Base-by-base conservation (phyloP, 1,140 invertebrate species). In the Lepidotrigona ventralis region DNA sequence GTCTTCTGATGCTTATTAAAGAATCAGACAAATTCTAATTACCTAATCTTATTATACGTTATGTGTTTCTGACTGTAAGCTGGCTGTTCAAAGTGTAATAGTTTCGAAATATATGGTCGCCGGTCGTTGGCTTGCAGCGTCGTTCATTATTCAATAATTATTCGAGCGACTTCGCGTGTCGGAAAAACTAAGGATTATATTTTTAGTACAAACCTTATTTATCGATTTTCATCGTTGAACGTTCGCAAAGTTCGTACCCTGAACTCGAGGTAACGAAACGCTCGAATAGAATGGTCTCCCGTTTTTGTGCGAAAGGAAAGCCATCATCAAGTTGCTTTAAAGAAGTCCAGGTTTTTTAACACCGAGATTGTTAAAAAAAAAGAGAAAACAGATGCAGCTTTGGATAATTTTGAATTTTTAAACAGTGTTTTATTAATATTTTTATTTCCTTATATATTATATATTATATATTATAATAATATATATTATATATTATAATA, bases 81-180 rank as follows among this genome's bases (percentile, higher is more conserved):
- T 29, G 12, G 17, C 26, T 54, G 19, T 29, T 29, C 51, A 21
- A 53, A 29, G 26, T 21, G 26, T 54, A 73, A 54, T 21, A 54
- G 26, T 29, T 73, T 73, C 51, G 29, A 73, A 73, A 73, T 73
- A 73, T 73, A 73, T 29, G 71, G n/a, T 51, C 54, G 23, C 4
- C 11, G 51, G 46, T 21, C 19, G 51, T 15, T 39, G 51, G 51
- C 23, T 73, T 54, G 54, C n/a, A 51, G 19, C 4, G 51, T 54
- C 71, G 51, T 73, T 73, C 71, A 29, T 73, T 73, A 53, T 73
- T 73, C 71, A 73, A 73, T 73, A 73, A 73, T 73, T 73, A 73
- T 73, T 54, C 71, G 71, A 14, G 71, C 51, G 29, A 21, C 39
- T 73, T 73, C 26, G 71, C 71, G 71, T 73, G 71, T 54, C 51